Conservation (phyloP, 2,113 vertebrate species). For the Lagenorhynchus albirostris region DNA sequence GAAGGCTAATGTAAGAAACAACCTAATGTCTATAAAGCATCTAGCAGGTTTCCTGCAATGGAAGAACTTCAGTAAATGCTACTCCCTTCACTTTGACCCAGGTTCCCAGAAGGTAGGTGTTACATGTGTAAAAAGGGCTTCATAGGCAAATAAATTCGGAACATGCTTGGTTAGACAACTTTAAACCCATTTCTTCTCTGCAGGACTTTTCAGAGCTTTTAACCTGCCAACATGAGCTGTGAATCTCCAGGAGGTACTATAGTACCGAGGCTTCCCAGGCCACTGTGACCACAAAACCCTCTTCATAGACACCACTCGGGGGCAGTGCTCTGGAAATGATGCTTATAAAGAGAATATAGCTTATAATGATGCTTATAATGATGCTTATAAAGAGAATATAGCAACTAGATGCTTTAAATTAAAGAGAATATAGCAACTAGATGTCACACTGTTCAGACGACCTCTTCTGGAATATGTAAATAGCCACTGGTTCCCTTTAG, state of each 20-base stretch:
- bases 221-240: background rate
- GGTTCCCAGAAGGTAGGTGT: background rate
- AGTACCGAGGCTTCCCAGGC: background rate
- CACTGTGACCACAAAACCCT: background rate
- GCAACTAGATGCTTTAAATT: background rate
- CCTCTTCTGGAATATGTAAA: background rate
- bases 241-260: background rate
- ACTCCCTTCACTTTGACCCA: background rate
- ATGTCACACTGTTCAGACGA: background rate
- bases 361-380: too few species aligned
- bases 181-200: background rate
- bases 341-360: background rate
- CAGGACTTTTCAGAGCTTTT: background rate
- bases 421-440: background rate
- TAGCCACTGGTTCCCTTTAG: background rate
- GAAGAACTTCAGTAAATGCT: too few species aligned
- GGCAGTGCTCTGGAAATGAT: too few species aligned
- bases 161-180: background rate
- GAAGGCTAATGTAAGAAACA: background rate
- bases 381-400: too few species aligned
- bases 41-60: background rate
- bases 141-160: background rate
- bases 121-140: background rate
- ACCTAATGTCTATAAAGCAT: background rate
- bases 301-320: background rate